These are phyloP conservation scores for Mycetomoellerius zeteki DNA, from an alignment of 1,140 invertebrate species.

Conservation along the genomic window DNA sequence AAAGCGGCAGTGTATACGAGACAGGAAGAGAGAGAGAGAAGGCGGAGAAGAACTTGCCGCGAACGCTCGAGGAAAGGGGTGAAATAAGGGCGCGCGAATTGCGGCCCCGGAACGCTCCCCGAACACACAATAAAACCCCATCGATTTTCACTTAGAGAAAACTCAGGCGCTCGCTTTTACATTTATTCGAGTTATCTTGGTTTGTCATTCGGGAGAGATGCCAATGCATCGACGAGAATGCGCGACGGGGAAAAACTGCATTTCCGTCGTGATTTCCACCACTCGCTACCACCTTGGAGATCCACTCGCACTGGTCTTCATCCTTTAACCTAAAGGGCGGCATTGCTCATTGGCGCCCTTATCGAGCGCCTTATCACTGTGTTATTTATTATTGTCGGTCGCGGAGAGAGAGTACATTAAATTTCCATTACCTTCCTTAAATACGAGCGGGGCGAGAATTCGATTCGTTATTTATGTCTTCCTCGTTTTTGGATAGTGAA, in stretches of 20 bases:
- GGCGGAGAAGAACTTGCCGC: background rate
- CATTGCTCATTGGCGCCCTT: constrained; percentile 64
- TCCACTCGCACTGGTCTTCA: constrained; percentile 48
- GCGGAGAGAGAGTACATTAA: constrained; percentile 66
- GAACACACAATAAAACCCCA: constrained; percentile 77
- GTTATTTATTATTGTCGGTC: constrained; percentile 73
- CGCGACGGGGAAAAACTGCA: constrained; percentile 23
- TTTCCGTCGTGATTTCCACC: constrained; percentile 39
- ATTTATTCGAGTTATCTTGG: constrained; percentile 80
- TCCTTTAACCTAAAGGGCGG: constrained; percentile 64
- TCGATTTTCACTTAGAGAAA: constrained; percentile 82
- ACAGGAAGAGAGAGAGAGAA: constrained; percentile 23
- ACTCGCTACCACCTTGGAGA: background rate
- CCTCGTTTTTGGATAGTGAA: constrained; percentile 53
- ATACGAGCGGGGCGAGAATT: constrained; percentile 50
- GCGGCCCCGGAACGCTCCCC: constrained; percentile 15
- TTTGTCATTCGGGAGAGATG: constrained; percentile 68
- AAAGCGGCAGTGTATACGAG: constrained; percentile 44
- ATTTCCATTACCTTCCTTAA: constrained; percentile 72
- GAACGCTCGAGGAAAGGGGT: constrained; percentile 8
- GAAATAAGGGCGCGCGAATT: constrained; percentile 52
- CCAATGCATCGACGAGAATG: constrained; percentile 35
- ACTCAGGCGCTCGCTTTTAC: constrained; percentile 75
- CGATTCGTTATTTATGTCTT: constrained; percentile 69
- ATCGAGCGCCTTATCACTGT: constrained; percentile 62